A percentile compares a stretch with the other conserved stretches of the same genome.
Conservation (phyloP, 2,888 invertebrate genomes). For the Caenorhabditis japonica region DNA sequence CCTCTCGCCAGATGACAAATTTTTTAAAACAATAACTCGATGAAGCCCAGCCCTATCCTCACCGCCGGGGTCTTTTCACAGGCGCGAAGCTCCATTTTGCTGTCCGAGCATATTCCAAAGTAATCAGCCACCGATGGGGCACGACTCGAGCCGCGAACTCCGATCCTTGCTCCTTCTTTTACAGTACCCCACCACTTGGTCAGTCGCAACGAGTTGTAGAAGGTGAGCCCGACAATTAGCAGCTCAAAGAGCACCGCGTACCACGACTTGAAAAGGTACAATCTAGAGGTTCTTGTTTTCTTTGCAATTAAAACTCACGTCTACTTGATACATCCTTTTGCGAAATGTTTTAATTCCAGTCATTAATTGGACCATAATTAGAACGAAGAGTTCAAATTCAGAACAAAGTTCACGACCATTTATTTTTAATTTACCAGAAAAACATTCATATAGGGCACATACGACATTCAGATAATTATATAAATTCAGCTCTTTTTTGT, state of each 20-base stretch:
- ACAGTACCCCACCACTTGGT: conserved; percentile 47
- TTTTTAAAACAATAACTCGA: too few species aligned
- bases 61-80: conserved; percentile 1
- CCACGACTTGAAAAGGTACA: conserved; percentile 39
- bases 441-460: conserved; percentile 14
- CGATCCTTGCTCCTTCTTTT: conserved; percentile 25
- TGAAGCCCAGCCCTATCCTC: too few species aligned
- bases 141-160: conserved; percentile 18
- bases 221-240: conserved; percentile 39
- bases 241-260: conserved; percentile 47
- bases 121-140: conserved; percentile 43
- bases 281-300: background rate
- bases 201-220: conserved; percentile 45
- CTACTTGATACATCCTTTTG: conserved; percentile 43
- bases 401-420: background rate
- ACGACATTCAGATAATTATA: background rate
- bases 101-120: conserved; percentile 22
- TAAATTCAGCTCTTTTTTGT: conserved; percentile 11
- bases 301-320: conserved; percentile 36
- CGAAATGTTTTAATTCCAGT: conserved; percentile 6
- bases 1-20: too few species aligned
- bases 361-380: background rate
- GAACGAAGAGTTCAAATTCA: background rate
- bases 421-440: conserved; percentile 21
- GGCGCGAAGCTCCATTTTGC: conserved; percentile 3